These are phyloP conservation scores for Schizopygopsis malacanthus DNA, from an alignment of 2,797 vertebrate genomes.

Conservation along the genomic window DNA sequence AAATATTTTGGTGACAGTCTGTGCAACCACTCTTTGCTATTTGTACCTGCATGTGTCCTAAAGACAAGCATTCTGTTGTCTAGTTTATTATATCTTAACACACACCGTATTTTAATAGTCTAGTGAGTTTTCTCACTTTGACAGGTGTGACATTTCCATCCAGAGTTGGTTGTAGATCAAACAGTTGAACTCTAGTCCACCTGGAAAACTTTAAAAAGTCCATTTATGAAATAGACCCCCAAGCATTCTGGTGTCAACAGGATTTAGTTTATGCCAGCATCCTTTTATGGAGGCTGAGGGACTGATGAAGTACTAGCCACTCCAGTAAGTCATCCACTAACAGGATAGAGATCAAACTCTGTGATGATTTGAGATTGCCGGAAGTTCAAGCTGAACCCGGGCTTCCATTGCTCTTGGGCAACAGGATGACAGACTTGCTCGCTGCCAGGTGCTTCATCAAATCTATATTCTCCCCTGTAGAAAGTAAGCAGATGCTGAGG, in stretches of 20 bases:
- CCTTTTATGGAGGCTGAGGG: slow-evolving; percentile 1
- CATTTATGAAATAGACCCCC: slow-evolving; percentile 22
- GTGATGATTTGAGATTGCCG: slow-evolving; percentile 26
- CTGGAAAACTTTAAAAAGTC: slow-evolving; percentile 8
- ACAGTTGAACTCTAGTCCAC: slow-evolving; percentile 30
- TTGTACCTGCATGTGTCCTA: background rate
- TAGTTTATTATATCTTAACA: background rate
- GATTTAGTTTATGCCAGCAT: slow-evolving; percentile 41
- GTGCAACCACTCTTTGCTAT: background rate
- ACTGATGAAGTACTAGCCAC: slow-evolving; percentile 24
- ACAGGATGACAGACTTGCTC: slow-evolving; percentile 30
- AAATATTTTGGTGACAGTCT: background rate
- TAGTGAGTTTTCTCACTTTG: slow-evolving; percentile 4
- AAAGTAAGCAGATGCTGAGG: slow-evolving; percentile 27
- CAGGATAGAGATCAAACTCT: slow-evolving; percentile 38
- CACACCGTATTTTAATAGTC: slow-evolving; percentile 1
- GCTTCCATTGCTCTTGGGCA: slow-evolving; percentile 15
- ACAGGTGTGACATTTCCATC: slow-evolving; percentile 32
- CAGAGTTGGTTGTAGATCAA: slow-evolving; percentile 33
- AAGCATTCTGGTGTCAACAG: slow-evolving; percentile 13
- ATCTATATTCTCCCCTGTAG: slow-evolving; percentile 32
- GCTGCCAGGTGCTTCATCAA: slow-evolving; percentile 27
- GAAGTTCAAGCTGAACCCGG: slow-evolving; percentile 15
- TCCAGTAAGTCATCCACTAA: slow-evolving; percentile 20
- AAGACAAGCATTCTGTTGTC: background rate